These are phyloP conservation scores for Rynchops niger DNA, from an alignment of 2,113 vertebrate species.

Conservation along the genomic window DNA sequence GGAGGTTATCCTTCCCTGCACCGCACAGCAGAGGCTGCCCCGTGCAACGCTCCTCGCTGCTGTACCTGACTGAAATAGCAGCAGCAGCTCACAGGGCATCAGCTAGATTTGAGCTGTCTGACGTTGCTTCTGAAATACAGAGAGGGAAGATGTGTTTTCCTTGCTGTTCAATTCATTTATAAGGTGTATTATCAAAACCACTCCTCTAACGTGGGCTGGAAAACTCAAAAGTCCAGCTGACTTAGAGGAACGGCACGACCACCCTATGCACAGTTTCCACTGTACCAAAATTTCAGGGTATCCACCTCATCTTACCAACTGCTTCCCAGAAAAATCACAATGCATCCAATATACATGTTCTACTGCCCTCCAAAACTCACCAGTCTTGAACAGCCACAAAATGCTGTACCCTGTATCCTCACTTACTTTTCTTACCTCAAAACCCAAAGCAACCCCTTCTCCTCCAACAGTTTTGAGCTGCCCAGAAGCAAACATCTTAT, in stretches of 20 bases:
- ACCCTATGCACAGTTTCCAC: no score
- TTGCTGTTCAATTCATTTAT: not conserved
- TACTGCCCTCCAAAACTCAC: not conserved
- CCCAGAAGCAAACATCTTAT: not conserved
- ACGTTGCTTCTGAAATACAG: not conserved
- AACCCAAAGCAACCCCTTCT: not conserved
- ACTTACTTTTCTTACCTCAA: not conserved
- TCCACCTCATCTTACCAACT: not conserved
- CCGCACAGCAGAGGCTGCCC: not conserved
- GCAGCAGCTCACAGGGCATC: not conserved
- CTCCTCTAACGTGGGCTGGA: not conserved
- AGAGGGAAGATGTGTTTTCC: not conserved
- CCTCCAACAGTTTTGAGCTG: not conserved
- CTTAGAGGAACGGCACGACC: not conserved
- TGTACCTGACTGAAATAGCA: not conserved
- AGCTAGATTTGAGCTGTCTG: not conserved
- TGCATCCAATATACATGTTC: not conserved
- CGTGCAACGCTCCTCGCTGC: rapidly evolving
- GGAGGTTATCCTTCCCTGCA: not conserved
- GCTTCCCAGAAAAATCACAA: not conserved
- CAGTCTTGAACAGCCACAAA: not conserved
- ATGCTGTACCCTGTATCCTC: not conserved
- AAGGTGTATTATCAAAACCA: not conserved
- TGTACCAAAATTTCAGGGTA: not conserved
- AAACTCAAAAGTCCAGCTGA: not conserved